phyloP scores from a whole-genome alignment of 2,113 vertebrate species.

The Vidua macroura region DNA sequence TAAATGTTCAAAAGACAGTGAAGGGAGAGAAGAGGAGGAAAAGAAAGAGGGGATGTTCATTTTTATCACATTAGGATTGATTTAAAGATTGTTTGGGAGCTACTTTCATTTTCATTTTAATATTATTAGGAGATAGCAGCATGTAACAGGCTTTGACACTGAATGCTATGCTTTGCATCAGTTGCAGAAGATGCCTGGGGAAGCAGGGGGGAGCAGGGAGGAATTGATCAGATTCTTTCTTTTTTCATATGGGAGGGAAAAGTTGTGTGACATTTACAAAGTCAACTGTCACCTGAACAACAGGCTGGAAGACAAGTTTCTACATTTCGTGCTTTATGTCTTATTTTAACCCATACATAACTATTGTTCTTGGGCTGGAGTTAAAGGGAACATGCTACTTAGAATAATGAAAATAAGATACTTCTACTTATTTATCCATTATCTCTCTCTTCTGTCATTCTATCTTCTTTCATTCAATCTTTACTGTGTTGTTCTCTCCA shows the following conservation, averaged over 20 bases:
- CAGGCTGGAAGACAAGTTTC: not conserved
- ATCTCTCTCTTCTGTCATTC: not conserved
- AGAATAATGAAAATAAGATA: not conserved
- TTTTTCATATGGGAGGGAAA: conserved; percentile 10
- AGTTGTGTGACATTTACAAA: conserved; percentile 66
- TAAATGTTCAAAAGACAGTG: not conserved
- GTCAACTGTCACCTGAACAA: conserved; percentile 30
- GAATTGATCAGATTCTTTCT: conserved; percentile 66
- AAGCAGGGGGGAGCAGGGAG: not conserved
- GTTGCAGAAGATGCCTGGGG: conserved; percentile 46
- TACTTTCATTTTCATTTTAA: conserved; percentile 80
- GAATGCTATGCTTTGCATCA: conserved; percentile 60
- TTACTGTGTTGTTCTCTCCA: not conserved
- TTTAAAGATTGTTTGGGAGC: conserved; percentile 74
- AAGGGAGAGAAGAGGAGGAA: not conserved
- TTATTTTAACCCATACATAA: not conserved
- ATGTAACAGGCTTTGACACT: conserved; percentile 76
- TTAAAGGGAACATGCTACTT: not conserved
- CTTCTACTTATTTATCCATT: not conserved
- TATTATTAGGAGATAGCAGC: conserved; percentile 74
- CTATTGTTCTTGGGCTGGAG: not conserved
- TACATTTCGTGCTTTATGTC: not conserved
- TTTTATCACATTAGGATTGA: conserved; percentile 75
- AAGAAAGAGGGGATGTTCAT: conserved; percentile 56
- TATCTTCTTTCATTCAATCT: not conserved